phyloP scores from a whole-genome alignment of 2,888 invertebrate species.

The Fissipunctia ypsillon region DNA sequence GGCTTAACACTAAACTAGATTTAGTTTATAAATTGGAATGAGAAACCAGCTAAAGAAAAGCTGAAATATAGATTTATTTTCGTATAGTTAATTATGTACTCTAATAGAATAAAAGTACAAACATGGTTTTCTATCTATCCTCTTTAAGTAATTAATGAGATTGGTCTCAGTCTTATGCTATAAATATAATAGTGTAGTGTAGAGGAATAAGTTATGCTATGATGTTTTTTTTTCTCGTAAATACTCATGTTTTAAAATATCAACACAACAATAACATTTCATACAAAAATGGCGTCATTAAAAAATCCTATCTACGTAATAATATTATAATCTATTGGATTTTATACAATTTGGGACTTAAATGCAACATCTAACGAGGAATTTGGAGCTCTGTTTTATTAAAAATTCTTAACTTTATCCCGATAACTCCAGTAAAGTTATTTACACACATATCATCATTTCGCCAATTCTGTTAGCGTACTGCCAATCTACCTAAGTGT shows the following conservation, averaged over 20 bases:
- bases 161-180: conserved; percentile 87
- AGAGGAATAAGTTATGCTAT: conserved; percentile 65
- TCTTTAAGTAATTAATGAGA: conserved; percentile 71
- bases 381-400: conserved; percentile 47
- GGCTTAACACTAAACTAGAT: conserved; percentile 60
- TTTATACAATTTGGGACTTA: conserved; percentile 75
- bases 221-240: conserved; percentile 38
- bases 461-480: conserved; percentile 1
- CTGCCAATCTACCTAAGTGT: conserved; percentile 8
- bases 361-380: conserved; percentile 67
- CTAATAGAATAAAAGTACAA: conserved; percentile 64
- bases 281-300: conserved; percentile 79
- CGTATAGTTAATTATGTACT: conserved; percentile 41
- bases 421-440: conserved; percentile 35
- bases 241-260: conserved; percentile 57
- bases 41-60: conserved; percentile 64
- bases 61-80: conserved; percentile 53
- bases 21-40: conserved; percentile 66
- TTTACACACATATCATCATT: conserved; percentile 30
- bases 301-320: conserved; percentile 80
- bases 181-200: conserved; percentile 60
- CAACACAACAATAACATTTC: conserved; percentile 70
- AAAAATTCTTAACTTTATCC: conserved; percentile 21
- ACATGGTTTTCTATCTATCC: conserved; percentile 60
- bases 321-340: conserved; percentile 58